These are phyloP conservation scores for Rhinoderma darwinii DNA, from an alignment of 2,113 vertebrate genomes.

Conservation along the genomic window DNA sequence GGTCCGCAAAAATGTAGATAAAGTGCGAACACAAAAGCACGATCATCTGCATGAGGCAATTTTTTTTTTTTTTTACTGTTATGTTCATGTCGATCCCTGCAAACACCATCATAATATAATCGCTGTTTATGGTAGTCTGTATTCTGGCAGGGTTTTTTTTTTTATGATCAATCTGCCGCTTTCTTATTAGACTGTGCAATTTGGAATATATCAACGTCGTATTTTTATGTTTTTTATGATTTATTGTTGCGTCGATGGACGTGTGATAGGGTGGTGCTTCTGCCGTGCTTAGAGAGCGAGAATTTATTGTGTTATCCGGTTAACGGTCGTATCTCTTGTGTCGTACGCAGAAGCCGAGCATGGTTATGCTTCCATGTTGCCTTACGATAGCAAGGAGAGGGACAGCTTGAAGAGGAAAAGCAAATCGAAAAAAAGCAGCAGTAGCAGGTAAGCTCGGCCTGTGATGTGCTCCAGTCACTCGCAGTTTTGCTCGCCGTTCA, in stretches of 20 bases:
- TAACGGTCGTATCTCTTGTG: constrained; percentile 61
- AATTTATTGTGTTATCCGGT: not conserved
- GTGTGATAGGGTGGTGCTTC: too few relatives aligned
- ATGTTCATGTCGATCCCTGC: too few relatives aligned
- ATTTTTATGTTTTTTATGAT: not conserved
- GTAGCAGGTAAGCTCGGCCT: constrained; percentile 81
- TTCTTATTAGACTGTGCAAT: too few relatives aligned
- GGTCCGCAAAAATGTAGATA: too few relatives aligned
- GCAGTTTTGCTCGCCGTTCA: not conserved
- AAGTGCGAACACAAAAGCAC: too few relatives aligned
- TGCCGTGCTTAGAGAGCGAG: not conserved
- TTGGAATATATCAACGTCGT: not conserved
- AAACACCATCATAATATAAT: not conserved
- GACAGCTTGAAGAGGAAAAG: constrained; percentile 84
- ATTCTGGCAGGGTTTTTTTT: not conserved
- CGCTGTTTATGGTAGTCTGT: not conserved
- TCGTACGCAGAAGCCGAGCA: constrained; percentile 89
- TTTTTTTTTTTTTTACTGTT: too few relatives aligned
- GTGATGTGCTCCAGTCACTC: not conserved
- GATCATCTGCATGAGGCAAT: too few relatives aligned
- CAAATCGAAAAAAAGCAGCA: constrained; percentile 88
- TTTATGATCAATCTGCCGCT: not conserved
- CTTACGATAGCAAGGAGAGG: constrained; percentile 83
- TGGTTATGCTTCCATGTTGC: constrained; percentile 92
- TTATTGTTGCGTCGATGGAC: not conserved